phyloP scores from a whole-genome alignment of 2,888 invertebrate species.

The Maniola hyperantus region DNA sequence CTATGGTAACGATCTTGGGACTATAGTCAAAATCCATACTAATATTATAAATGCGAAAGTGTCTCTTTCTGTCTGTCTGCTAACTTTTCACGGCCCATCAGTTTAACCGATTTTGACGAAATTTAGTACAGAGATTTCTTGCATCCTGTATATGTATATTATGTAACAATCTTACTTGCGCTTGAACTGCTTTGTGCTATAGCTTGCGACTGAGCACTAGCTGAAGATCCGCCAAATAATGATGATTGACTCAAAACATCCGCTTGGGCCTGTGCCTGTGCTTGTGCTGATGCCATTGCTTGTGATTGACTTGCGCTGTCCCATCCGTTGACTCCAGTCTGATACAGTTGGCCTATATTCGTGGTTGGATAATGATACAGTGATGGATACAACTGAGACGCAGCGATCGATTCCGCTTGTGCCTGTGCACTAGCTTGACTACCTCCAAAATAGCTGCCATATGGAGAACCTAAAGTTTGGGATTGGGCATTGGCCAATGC shows the following conservation, averaged over 20 bases:
- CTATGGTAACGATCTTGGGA: too few relatives aligned
- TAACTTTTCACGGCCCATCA: too few relatives aligned
- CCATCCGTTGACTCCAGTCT: constrained; percentile 27
- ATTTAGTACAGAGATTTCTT: too few relatives aligned
- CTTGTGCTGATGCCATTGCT: constrained; percentile 8
- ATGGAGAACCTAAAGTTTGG: constrained; percentile 3
- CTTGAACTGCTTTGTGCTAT: constrained; percentile 24
- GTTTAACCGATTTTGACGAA: too few relatives aligned
- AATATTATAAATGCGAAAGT: too few relatives aligned
- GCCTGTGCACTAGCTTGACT: constrained; percentile 29
- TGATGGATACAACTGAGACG: constrained; percentile 41
- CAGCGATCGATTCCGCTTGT: constrained; percentile 33
- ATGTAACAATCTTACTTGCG: constrained; percentile 27
- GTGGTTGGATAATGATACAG: constrained; percentile 39
- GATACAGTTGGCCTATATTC: constrained; percentile 29
- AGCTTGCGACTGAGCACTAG: constrained; percentile 13
- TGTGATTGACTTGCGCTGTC: constrained; percentile 23
- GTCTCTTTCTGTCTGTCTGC: too few relatives aligned
- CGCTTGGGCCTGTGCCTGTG: constrained; percentile 10
- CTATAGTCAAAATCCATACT: too few relatives aligned
- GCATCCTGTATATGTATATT: too few relatives aligned
- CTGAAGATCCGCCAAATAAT: background rate
- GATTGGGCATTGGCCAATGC: constrained; percentile 28
- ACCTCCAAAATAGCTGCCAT: constrained; percentile 7
- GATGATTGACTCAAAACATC: background rate